phyloP scores from a whole-genome alignment of 2,113 vertebrate species.

The human (Homo sapiens) region GRCh38 chr22:26298001-26298500 shows the following conservation, averaged over 20 bases:
- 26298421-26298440: rapidly evolving
- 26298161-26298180: not conserved
- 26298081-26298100: not conserved
- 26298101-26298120: not conserved
- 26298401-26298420: rapidly evolving
- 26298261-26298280: not conserved
- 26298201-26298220: not conserved
- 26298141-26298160: rapidly evolving
- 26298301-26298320: no score
- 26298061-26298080: not conserved
- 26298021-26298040: rapidly evolving
- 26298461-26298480: not conserved
- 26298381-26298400: rapidly evolving
- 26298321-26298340: not conserved
- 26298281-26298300: rapidly evolving
- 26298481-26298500: rapidly evolving
- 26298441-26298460: not conserved
- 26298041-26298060: not conserved
- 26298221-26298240: not conserved
- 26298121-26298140: not conserved
- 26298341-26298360: rapidly evolving
- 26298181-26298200: not conserved
- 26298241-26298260: rapidly evolving
- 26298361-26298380: rapidly evolving
- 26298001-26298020: rapidly evolving